Evolutionary conservation across 2,888 invertebrate species (phyloP).

Genomic region (Steromphala cineraria): DNA sequence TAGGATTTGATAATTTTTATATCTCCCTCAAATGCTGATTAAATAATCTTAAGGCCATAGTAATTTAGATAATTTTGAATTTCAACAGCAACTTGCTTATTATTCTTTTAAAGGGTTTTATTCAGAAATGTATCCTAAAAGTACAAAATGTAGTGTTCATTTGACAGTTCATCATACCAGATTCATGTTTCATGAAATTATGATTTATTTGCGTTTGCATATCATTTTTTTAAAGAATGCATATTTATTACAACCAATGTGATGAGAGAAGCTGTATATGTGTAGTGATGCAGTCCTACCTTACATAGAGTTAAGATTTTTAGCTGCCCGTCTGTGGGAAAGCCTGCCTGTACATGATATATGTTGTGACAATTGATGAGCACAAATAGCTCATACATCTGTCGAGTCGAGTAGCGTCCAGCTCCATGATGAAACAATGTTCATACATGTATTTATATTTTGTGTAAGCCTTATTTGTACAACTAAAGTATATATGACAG

Average conservation of each 20-base stretch:
- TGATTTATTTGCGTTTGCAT: background rate
- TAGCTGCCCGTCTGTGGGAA: background rate
- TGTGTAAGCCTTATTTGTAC: conserved; percentile 31
- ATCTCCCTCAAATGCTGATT: no score
- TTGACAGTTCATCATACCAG: background rate
- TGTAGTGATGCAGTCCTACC: background rate
- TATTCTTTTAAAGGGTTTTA: no score
- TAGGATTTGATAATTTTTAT: no score
- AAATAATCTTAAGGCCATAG: no score
- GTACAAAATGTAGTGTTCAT: background rate
- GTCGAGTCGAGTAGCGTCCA: background rate
- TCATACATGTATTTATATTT: conserved; percentile 28
- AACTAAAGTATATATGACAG: conserved; percentile 16
- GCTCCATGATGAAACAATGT: conserved; percentile 6
- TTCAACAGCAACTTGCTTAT: no score
- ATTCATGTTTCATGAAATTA: background rate
- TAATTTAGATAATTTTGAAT: no score
- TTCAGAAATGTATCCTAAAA: no score
- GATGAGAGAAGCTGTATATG: background rate
- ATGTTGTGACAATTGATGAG: background rate
- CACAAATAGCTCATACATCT: background rate
- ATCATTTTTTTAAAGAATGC: background rate
- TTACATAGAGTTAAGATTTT: background rate
- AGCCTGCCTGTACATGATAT: background rate
- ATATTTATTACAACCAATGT: background rate